Evolutionary conservation across 23 tunicate species (phyloP), one percentile per base, ranked within the genome.

Genomic region (Aplidium turbinatum): DNA sequence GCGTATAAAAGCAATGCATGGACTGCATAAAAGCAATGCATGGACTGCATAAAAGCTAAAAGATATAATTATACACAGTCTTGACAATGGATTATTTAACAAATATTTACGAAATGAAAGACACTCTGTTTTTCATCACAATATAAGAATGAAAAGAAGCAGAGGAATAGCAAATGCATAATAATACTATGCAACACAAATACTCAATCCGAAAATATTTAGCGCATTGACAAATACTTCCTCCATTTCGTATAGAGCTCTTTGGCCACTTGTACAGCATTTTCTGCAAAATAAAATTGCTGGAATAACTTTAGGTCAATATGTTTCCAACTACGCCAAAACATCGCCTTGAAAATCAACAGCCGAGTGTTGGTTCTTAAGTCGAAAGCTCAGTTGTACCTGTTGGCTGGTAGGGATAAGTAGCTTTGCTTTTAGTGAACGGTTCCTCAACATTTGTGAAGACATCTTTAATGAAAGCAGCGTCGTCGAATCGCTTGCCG

Each of bases 361-460:
- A 42, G 13, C 11, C 16, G 50, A 55, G 6, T 13, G 7, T 19
- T 7, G 7, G 24, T n/a, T n/a, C n/a, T n/a, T n/a, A n/a, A n/a
- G n/a, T n/a, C n/a, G n/a, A n/a, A n/a, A n/a, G n/a, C n/a, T 63
- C 6, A 27, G 9, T 31, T 23, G 53, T 53, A 89, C 96, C 96
- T 68, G 51, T 81, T 25, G 90, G 82, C 28, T 0, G 57, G 7
- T 82, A 40, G 11, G 96, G 85, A 65, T 33, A 76, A 3, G 39
- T 31, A 11, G 76, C 63, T 34, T 38, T 58, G 58, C 64, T 69
- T 3, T 24, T 46, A 4, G 81, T 72, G 35, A 89, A 89, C 3
- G 85, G 85, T 72, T 77, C 58, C 54, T 89, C 96, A 27, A 82
- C 78, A 11, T 72, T 63, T 11, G 35, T 33, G 72, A 89, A 89